A percentile compares a stretch with the other conserved stretches of the same genome.
Conservation (phyloP, 1,140 invertebrate genomes). For the Sycophila sp. region DNA sequence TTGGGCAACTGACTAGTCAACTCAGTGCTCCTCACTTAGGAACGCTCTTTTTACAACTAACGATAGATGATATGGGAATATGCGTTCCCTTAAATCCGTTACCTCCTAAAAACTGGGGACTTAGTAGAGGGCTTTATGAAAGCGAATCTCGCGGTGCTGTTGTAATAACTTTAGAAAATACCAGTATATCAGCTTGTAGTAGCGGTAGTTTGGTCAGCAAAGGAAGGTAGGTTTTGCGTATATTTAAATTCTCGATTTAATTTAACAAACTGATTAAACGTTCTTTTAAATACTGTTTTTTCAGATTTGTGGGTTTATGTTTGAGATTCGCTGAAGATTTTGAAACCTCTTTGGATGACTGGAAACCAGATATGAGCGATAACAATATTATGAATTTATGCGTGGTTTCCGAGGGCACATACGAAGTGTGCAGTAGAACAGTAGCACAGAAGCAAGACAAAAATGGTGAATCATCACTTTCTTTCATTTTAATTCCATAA, state of each 20-base stretch:
- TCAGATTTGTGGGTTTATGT: slow-evolving; percentile 89
- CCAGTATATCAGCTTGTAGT: slow-evolving; percentile 88
- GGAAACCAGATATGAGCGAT: slow-evolving; percentile 92
- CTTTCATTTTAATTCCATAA: not conserved
- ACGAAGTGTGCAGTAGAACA: slow-evolving; percentile 94
- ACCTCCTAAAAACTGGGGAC: slow-evolving; percentile 74
- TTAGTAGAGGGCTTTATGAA: slow-evolving; percentile 75
- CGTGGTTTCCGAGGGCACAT: slow-evolving; percentile 97
- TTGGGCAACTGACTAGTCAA: slow-evolving; percentile 80
- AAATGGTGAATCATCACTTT: slow-evolving; percentile 60
- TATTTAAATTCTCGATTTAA: not conserved
- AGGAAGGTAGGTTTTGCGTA: slow-evolving; percentile 60
- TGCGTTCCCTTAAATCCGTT: slow-evolving; percentile 90
- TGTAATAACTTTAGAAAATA: slow-evolving; percentile 93
- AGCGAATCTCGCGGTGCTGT: slow-evolving; percentile 88
- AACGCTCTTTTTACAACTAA: slow-evolving; percentile 92
- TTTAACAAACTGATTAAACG: no score
- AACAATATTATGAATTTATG: slow-evolving; percentile 92
- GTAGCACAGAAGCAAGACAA: slow-evolving; percentile 79
- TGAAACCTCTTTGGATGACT: slow-evolving; percentile 94
- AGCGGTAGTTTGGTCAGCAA: slow-evolving; percentile 82
- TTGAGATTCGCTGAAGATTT: slow-evolving; percentile 96
- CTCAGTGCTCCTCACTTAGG: slow-evolving; percentile 81
- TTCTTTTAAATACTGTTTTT: no score
- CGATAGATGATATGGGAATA: slow-evolving; percentile 96